These are phyloP conservation scores for Alectura lathami DNA, from an alignment of 2,113 vertebrate species.

Conservation along the genomic window DNA sequence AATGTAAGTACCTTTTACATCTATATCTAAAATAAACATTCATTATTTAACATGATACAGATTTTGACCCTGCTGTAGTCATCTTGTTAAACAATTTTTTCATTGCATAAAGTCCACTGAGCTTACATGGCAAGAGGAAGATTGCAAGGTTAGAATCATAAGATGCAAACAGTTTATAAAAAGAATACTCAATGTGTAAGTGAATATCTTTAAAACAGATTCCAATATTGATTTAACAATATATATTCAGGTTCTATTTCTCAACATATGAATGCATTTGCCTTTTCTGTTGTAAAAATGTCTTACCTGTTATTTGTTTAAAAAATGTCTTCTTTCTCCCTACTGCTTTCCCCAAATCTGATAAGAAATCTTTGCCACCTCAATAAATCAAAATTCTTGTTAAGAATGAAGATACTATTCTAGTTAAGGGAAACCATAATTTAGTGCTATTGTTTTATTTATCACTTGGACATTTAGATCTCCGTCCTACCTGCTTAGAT, in stretches of 20 bases:
- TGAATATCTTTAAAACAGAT: not conserved
- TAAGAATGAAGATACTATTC: not conserved
- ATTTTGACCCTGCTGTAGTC: not conserved
- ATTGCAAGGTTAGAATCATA: not conserved
- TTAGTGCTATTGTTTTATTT: not conserved
- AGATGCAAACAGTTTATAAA: not conserved
- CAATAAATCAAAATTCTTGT: constrained; percentile 7
- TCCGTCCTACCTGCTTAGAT: not conserved
- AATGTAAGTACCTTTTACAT: not conserved
- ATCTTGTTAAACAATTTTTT: not conserved
- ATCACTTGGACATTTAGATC: not conserved
- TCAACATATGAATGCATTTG: not conserved
- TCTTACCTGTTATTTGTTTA: not conserved
- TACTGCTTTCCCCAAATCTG: not conserved
- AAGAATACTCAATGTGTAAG: not conserved
- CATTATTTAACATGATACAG: not conserved
- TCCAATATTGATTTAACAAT: not conserved
- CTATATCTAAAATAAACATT: too few relatives aligned
- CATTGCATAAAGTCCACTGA: not conserved
- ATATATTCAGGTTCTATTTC: not conserved
- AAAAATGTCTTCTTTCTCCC: not conserved
- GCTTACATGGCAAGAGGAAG: not conserved
- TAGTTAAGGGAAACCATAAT: not conserved
- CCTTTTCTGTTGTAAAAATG: too few relatives aligned
- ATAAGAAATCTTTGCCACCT: not conserved